These are phyloP conservation scores for Tragelaphus strepsiceros DNA, from an alignment of 2,113 vertebrate genomes.

Conservation along the genomic window DNA sequence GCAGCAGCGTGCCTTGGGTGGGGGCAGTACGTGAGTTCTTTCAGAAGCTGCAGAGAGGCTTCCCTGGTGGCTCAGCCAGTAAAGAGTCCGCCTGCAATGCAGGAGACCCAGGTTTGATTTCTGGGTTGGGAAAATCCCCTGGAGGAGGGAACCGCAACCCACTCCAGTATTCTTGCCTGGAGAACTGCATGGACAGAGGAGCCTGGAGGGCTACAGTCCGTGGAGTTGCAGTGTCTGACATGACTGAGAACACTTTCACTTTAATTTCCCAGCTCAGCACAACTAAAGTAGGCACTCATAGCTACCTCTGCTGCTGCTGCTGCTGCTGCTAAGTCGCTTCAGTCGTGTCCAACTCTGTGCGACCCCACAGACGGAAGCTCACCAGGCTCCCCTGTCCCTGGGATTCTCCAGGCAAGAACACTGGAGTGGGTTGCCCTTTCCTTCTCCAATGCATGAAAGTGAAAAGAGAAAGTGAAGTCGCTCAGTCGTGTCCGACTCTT, in stretches of 20 bases:
- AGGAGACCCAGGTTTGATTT: neutral
- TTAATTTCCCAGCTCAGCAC: neutral
- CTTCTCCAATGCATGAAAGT: too few relatives aligned
- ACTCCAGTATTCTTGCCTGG: neutral
- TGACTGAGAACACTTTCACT: neutral
- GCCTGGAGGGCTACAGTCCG: neutral
- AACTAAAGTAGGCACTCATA: neutral
- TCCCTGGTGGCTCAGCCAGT: neutral
- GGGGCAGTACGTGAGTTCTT: fast-evolving
- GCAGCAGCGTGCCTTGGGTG: neutral
- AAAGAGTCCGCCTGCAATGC: neutral
- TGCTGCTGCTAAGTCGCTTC: too few relatives aligned
- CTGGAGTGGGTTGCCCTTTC: too few relatives aligned
- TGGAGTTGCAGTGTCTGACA: neutral
- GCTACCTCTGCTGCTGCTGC: neutral
- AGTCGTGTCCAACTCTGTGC: too few relatives aligned
- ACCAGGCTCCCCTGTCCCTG: too few relatives aligned
- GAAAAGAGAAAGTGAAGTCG: too few relatives aligned
- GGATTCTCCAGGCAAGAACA: too few relatives aligned
- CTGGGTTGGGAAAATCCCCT: neutral
- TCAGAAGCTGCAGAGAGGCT: neutral
- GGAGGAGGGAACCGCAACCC: neutral
- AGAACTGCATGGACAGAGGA: neutral
- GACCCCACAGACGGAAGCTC: too few relatives aligned
- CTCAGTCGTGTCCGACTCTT: too few relatives aligned